Evolutionary conservation across 1,140 invertebrate species (phyloP), one percentile per base, ranked within the genome.

Genomic region (Bathynomus jamesi): DNA sequence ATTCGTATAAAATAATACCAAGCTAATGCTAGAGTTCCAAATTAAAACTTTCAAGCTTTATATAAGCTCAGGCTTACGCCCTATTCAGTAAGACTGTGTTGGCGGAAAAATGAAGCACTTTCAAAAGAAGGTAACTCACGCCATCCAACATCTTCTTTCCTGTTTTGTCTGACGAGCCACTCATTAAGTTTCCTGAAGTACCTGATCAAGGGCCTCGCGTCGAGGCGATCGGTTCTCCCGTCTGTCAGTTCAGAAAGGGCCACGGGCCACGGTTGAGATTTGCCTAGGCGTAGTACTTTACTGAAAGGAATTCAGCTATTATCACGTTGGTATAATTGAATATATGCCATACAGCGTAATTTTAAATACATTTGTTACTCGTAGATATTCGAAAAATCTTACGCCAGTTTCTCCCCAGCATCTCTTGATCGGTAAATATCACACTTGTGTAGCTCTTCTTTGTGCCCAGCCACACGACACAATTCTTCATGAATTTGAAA

Each of bases 401-500:
- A 81, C 80, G 67, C 70, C 4, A 81, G 69, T 68, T 72, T 74
- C 21, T 72, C 32, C 17, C 83, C 83, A 7, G 83, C 83, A 28
- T 77, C 78, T 63, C 72, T 73, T 0, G 80, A 83, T 17, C 77
- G 60, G 69, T 83, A 83, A 65, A 89, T 86, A 78, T 89, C 87
- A 80, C 87, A 88, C 71, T 82, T 86, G 79, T 84, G 88, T 46
- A 95, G 83, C 7, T 87, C 87, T 80, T 89, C 87, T 0, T 73
- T 66, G 80, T 95, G 87, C 1, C 89, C 89, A 11, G 93, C 91
- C 69, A 87, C 87, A 64, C 87, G 85, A 78, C 94, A 96, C 2
- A 95, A 83, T 0, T 90, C 86, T 72, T 89, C 87, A 79, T 95
- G 92, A 80, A 96, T 93, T 83, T 96, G 94, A 84, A 95, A 96